phyloP scores from a whole-genome alignment of 2,888 invertebrate genomes.

The Ectropis crepuscularia region DNA sequence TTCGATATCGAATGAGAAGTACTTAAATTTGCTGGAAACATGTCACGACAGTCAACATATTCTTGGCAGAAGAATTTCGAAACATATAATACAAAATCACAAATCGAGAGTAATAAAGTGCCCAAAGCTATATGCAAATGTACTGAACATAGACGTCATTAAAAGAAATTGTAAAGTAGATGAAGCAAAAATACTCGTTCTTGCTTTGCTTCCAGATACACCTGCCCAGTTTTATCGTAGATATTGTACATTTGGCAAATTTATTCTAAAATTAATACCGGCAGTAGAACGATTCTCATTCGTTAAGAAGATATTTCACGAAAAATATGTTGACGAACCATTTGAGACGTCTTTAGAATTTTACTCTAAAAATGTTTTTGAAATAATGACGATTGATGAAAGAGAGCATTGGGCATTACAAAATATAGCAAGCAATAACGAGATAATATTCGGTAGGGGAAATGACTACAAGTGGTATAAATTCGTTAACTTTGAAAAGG shows the following conservation, averaged over 20 bases:
- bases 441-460: constrained; percentile 49
- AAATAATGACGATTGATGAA: constrained; percentile 55
- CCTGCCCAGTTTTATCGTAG: constrained; percentile 42
- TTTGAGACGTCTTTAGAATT: constrained; percentile 59
- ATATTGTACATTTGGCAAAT: constrained; percentile 48
- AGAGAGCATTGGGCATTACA: constrained; percentile 61
- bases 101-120: constrained; percentile 55
- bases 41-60: constrained; percentile 17
- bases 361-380: constrained; percentile 42
- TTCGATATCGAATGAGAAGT: constrained; percentile 50
- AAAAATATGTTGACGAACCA: constrained; percentile 51
- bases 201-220: constrained; percentile 49
- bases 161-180: constrained; percentile 48
- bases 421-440: constrained; percentile 53
- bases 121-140: constrained; percentile 51
- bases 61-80: constrained; percentile 54
- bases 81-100: constrained; percentile 57
- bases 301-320: constrained; percentile 53
- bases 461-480: constrained; percentile 60
- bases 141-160: constrained; percentile 49
- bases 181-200: constrained; percentile 55
- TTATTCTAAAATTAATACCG: constrained; percentile 55
- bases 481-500: constrained; percentile 57
- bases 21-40: constrained; percentile 60
- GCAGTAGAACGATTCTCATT: constrained; percentile 49